phyloP scores from a whole-genome alignment of 1,140 invertebrate genomes.

The Teleogryllus occipitalis region DNA sequence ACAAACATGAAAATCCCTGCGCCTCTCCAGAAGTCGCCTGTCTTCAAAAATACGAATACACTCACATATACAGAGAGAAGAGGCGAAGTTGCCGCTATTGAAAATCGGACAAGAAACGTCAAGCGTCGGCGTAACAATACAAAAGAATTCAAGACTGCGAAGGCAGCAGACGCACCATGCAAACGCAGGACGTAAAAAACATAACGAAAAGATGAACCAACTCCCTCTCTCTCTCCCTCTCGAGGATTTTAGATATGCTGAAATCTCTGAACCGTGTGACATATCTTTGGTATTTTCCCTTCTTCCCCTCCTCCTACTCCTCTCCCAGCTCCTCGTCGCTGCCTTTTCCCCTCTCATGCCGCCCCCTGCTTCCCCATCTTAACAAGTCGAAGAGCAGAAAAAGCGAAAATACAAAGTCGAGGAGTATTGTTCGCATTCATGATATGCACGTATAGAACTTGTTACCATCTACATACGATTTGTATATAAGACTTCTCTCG shows the following conservation, averaged over 20 bases:
- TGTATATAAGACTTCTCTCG: background rate
- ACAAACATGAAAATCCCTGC: background rate
- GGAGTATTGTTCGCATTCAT: background rate
- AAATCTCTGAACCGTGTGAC: background rate
- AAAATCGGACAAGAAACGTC: constrained; percentile 4
- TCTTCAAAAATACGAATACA: background rate
- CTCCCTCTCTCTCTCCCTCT: background rate
- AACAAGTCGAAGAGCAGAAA: background rate
- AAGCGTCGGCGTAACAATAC: background rate
- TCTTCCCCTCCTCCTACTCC: background rate
- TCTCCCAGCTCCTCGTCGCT: background rate
- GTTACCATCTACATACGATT: background rate
- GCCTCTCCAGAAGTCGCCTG: background rate
- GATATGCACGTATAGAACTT: background rate
- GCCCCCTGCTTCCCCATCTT: too few species aligned
- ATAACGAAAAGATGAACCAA: constrained; percentile 1
- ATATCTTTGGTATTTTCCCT: constrained; percentile 1
- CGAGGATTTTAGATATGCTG: background rate
- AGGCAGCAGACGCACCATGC: background rate
- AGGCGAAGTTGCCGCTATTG: background rate
- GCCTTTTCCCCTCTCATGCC: too few species aligned
- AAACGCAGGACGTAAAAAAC: background rate
- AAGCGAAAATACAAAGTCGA: background rate
- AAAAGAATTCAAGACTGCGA: constrained; percentile 1
- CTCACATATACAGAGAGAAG: background rate